phyloP scores from a whole-genome alignment of 2,797 vertebrate genomes.

The Luscinia megarhynchos region DNA sequence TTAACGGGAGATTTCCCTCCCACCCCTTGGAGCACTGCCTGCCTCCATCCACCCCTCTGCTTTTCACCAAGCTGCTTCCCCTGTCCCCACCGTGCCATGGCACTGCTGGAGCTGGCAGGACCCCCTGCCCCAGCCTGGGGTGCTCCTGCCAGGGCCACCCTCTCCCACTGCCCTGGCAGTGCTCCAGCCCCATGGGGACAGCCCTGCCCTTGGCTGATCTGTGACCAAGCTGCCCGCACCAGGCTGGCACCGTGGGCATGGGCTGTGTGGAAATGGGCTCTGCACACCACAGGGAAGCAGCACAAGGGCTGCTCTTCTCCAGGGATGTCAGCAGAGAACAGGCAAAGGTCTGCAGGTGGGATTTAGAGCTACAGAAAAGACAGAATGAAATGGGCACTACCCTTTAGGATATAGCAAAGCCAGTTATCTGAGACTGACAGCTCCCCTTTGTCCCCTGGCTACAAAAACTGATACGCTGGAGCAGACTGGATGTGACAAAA shows the following conservation, averaged over 20 bases:
- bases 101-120: background rate
- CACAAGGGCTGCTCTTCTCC: background rate
- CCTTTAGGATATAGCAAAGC: background rate
- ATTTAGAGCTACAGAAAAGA: background rate
- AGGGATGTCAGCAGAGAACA: background rate
- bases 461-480: background rate
- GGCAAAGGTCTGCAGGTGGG: background rate
- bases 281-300: background rate
- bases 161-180: background rate
- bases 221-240: background rate
- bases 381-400: background rate
- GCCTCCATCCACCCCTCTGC: background rate
- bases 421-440: background rate
- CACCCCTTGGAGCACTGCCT: background rate
- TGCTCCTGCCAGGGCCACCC: background rate
- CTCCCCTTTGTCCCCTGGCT: background rate
- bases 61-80: background rate
- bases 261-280: rapidly evolving
- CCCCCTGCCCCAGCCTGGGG: background rate
- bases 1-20: background rate
- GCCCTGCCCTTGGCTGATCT: too few species aligned
- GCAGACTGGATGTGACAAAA: background rate
- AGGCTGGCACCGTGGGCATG: background rate
- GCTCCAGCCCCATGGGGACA: rapidly evolving
- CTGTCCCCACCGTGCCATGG: rapidly evolving